These are phyloP conservation scores for Hoplostethus mediterraneus DNA, from an alignment of 2,797 vertebrate species.

Conservation along the genomic window DNA sequence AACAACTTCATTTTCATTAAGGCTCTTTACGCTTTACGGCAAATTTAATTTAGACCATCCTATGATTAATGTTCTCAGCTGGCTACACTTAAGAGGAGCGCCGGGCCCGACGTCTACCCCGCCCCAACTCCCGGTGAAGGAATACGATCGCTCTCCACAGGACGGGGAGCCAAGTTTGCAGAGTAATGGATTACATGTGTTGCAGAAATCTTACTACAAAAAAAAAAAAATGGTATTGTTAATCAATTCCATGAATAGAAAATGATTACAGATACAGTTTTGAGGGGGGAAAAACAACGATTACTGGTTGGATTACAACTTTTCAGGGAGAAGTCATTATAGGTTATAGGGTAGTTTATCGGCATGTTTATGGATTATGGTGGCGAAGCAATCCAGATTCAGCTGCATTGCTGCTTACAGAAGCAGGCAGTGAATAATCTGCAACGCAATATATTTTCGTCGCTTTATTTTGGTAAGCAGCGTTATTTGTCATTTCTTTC, in stretches of 20 bases:
- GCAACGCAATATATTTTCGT: too few relatives aligned
- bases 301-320: background rate
- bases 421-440: too few relatives aligned
- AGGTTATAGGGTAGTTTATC: background rate
- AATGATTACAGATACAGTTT: background rate
- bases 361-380: background rate
- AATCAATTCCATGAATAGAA: background rate
- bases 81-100: slow-evolving; percentile 53
- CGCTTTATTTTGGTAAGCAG: background rate
- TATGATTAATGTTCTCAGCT: slow-evolving; percentile 70
- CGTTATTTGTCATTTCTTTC: background rate
- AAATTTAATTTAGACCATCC: slow-evolving; percentile 69
- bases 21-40: slow-evolving; percentile 67
- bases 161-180: slow-evolving; percentile 14
- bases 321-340: background rate
- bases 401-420: too few relatives aligned
- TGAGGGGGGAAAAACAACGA: too few relatives aligned
- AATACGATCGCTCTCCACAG: background rate
- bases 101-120: slow-evolving; percentile 21
- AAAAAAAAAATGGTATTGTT: slow-evolving; percentile 3
- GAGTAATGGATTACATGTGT: slow-evolving; percentile 5
- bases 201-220: background rate
- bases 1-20: slow-evolving; percentile 81
- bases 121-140: slow-evolving; percentile 1
- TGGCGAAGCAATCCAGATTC: background rate